Conservation (phyloP, 2,888 invertebrate genomes). For the Acleris sparsana region DNA sequence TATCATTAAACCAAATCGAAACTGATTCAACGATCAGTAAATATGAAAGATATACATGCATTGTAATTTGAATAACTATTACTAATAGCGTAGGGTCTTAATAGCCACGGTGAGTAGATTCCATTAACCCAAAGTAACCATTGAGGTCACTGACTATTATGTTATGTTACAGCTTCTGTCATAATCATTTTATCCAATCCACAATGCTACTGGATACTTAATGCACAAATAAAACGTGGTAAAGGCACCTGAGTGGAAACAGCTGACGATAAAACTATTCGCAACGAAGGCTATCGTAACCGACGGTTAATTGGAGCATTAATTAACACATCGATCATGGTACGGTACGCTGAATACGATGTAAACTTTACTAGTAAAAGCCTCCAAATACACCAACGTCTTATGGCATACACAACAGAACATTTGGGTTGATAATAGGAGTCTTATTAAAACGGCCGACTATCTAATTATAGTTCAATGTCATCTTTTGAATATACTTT, state of each 20-base stretch:
- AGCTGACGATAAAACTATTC: slow-evolving; percentile 38
- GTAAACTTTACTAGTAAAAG: slow-evolving; percentile 9
- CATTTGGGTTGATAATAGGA: not conserved
- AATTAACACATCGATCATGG: slow-evolving; percentile 56
- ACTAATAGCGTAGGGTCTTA: too few relatives aligned
- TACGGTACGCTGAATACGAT: slow-evolving; percentile 35
- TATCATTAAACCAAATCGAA: too few relatives aligned
- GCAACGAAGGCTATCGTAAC: slow-evolving; percentile 46
- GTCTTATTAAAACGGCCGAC: not conserved
- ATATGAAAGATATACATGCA: too few relatives aligned
- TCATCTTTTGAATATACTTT: slow-evolving; percentile 10
- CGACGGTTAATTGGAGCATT: slow-evolving; percentile 52
- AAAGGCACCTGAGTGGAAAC: slow-evolving; percentile 39
- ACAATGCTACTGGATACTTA: slow-evolving; percentile 25
- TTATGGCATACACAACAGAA: not conserved
- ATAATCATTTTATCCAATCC: slow-evolving; percentile 18
- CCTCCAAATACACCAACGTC: slow-evolving; percentile 1
- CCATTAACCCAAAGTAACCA: too few relatives aligned
- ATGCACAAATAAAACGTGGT: slow-evolving; percentile 13
- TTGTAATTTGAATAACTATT: too few relatives aligned
- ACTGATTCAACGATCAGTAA: too few relatives aligned
- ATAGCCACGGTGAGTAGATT: too few relatives aligned
- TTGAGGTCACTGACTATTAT: not conserved
- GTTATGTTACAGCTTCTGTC: slow-evolving; percentile 23
- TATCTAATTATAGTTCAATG: slow-evolving; percentile 26